Base-by-base conservation (phyloP, 2,797 vertebrate genomes). In the Ispidina lecontei region DNA sequence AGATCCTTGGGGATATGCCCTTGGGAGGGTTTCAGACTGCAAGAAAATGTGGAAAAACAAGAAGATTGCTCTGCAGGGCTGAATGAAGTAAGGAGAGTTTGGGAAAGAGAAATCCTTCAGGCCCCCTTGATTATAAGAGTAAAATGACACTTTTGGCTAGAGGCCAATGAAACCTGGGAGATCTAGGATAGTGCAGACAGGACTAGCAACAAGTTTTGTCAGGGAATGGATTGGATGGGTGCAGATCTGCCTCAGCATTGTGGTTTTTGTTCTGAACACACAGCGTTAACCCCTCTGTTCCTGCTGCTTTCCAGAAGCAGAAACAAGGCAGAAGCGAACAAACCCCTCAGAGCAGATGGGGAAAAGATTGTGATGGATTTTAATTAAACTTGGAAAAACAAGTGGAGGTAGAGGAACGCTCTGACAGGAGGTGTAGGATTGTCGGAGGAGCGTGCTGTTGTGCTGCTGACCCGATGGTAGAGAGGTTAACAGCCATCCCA, bases 31-130 rank as follows among this genome's bases (percentile, higher is more conserved):
- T 97, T 96, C 96, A 92, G 88, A 93, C 91, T 93, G 95, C 95
- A 95, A 95, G 96, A 97, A 97, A 98, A 97, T 97, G 97, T 97
- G 96, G 96, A 97, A 97, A 97, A 98, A 97, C 97, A 96, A 97
- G 96, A 97, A 89, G 90, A 96, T 94, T 96, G 90, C 90, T 96
- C 91, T 93, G 76, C 95, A 82, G 65, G 89, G 95, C 95, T 96
- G 95, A 96, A 96, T 94, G 95, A 96, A 93, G 95, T 78, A 91
- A 87, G 95, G 94, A 97, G 93, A 93, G 94, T 91, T 94, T 97
- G 93, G 91, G 93, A 92, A 95, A 96, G 95, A 96, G 84, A 96
- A 97, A 97, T 97, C 95, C 88, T 89, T 89, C 94, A 93, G 91
- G 82, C 91, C 91, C 83, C 94, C 96, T 96, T 97, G 95, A 96